Base-by-base conservation (phyloP, 2,888 invertebrate genomes). In the Pemphredon lugubris region DNA sequence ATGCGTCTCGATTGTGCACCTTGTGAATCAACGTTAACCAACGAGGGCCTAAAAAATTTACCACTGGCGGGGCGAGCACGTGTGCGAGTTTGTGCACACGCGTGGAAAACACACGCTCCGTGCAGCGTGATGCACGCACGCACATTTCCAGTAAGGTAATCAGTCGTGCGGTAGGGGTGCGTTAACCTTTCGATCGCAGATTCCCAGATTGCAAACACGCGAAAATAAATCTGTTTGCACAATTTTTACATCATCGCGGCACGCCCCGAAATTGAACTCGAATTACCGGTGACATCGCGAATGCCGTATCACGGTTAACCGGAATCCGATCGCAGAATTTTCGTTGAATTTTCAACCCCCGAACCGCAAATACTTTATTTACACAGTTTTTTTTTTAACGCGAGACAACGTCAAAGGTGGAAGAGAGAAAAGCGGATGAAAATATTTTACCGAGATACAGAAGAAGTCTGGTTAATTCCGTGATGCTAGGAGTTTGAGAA, bases 121-220 rank as follows among this genome's bases (percentile, higher is more conserved):
- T n/a, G n/a, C n/a, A 59, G 65, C 60, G 77, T 75, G 57, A 70
- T 65, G 66, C 72, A 60, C 39, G 73, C 79, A 68, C 71, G 77
- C 71, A 78, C 77, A 77, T 63, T 77, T 77, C 64, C 77, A 61
- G 64, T 37, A 64, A n/a, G 64, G 78, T 75, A 78, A 78, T 78
- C 78, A 75, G 73, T 68, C 76, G 73, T 68, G 64, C 63, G 26
- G 57, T 66, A 66, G 76, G 75, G 79, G 73, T 76, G 77, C 77
- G 60, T 77, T 79, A 79, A 74, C 79, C 79, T 79, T 79, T 79
- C 71, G 76, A 78, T 79, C 76, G 79, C 55, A 65, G 65, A 78
- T 77, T 57, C 63, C 68, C 66, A 26, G 72, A 70, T 65, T 70
- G 65, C 75, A 37, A 53, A 67, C 69, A 75, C 47, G 78, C 70